Base-by-base conservation (phyloP, 2,113 vertebrate species). In the Zapornia atra region DNA sequence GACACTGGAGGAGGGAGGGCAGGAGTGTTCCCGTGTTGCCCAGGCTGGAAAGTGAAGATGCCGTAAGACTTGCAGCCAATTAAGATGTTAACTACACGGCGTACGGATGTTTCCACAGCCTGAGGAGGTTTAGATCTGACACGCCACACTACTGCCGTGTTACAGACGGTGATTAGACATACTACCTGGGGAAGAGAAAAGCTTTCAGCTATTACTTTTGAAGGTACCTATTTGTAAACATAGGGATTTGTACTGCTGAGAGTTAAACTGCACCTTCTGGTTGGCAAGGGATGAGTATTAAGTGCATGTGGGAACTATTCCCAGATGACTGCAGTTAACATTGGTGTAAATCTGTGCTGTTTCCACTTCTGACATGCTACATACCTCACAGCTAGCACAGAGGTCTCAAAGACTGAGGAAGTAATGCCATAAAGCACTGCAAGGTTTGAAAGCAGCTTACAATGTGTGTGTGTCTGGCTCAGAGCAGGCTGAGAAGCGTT, bases 1-100 rank as follows among this genome's bases (percentile, higher is more conserved):
- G 42, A 1, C 10, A 21, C 50, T 10, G 1, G 7, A 8, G 24
- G 2, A 7, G 10, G 6, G 10, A 3, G 16, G 11, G 21, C 9
- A 50, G 53, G 65, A 4, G 24, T 24, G 65, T 12, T 28, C 40
- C 59, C 5, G 0, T 17, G 33, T 2, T 54, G 42, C 25, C 2
- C 16, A 24, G 19, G 51, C 25, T 59, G 78, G 19, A 5, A 63
- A 54, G 20, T 1, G 63, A 53, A 40, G 46, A 9, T 29, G 9
- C 9, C 24, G 0, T 60, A 50, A 31, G 46, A 15, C 9, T 18
- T 26, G 50, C 2, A 25, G 19, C 13, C 56, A 20, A 25, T 56
- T 63, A 69, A 54, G 64, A 46, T 13, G 48, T n/a, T 71, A 48
- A 53, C 36, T 11, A 2, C 88, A 4, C 5, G 17, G 48, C 10